Evolutionary conservation across 2,113 vertebrate species (phyloP).

Genomic region (Elgaria multicarinata): DNA sequence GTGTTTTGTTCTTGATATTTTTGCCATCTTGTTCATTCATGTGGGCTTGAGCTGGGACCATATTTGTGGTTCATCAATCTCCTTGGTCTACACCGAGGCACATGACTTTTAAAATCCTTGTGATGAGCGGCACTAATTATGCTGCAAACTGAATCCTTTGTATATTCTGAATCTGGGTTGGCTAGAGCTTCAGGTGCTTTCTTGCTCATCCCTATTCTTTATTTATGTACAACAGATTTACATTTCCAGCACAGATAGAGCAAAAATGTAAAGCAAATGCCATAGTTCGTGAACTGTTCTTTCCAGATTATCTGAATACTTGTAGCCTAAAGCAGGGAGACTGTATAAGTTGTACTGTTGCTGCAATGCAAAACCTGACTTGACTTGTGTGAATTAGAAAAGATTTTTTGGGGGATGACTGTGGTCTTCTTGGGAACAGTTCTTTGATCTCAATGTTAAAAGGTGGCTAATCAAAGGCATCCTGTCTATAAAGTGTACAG

Average conservation of each 20-base stretch:
- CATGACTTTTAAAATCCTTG: background rate
- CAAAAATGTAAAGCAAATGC: conserved; percentile 24
- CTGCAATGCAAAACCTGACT: background rate
- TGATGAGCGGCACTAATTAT: conserved; percentile 2
- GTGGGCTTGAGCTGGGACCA: background rate
- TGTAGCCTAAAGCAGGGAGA: conserved; percentile 19
- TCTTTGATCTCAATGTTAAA: rapidly evolving
- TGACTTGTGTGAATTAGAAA: background rate
- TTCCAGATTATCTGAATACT: conserved; percentile 9
- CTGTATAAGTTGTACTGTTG: rapidly evolving
- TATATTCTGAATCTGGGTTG: background rate
- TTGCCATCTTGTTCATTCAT: background rate
- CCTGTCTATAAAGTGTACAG: background rate
- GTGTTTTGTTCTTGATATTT: background rate
- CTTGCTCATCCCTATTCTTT: conserved; percentile 9
- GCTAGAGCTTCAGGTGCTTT: background rate
- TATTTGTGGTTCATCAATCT: background rate
- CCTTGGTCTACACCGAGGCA: background rate
- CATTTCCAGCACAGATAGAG: conserved; percentile 13
- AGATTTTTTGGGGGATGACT: background rate
- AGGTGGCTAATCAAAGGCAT: background rate
- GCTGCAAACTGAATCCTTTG: background rate
- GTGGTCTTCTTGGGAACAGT: background rate
- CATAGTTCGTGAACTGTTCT: conserved; percentile 36
- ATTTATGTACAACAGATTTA: background rate